These are phyloP conservation scores for Mastigias papua DNA, from an alignment of 30 jellyfish, hydroid and myxozoan genomes.

Conservation along the genomic window DNA sequence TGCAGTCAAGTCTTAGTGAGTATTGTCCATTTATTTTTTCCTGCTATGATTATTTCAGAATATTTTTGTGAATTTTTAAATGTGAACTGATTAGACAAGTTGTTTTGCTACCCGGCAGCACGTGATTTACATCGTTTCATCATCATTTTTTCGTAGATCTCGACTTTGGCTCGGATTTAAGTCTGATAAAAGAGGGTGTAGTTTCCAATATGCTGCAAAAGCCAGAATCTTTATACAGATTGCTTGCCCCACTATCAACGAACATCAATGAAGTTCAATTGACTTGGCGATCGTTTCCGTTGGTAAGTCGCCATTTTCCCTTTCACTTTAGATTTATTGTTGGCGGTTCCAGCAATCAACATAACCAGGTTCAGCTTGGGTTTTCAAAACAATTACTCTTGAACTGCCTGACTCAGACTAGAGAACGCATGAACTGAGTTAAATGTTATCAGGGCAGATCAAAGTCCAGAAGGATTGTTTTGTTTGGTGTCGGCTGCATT, in stretches of 20 bases:
- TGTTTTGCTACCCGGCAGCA: constrained; percentile 66
- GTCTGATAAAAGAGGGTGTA: constrained; percentile 70
- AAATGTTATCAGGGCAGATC: too few species aligned
- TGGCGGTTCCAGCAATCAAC: neutral
- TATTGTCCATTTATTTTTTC: neutral
- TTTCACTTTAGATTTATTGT: neutral
- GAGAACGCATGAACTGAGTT: too few species aligned
- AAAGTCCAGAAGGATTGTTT: neutral
- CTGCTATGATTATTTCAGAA: constrained; percentile 11
- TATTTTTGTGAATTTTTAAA: constrained; percentile 40
- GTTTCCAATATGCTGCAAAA: constrained; percentile 21
- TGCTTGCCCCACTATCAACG: constrained; percentile 75
- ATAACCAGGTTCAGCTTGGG: too few species aligned
- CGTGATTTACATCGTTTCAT: constrained; percentile 72
- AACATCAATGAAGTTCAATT: constrained; percentile 60
- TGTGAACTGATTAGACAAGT: constrained; percentile 26
- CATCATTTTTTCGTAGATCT: constrained; percentile 71
- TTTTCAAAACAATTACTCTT: too few species aligned
- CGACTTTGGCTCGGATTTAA: constrained; percentile 84
- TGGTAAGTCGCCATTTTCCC: constrained; percentile 70
- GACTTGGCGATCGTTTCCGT: constrained; percentile 89
- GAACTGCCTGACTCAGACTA: too few species aligned
- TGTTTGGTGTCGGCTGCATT: neutral
- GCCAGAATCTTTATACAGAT: constrained; percentile 56
- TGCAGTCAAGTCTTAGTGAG: constrained; percentile 80